Evolutionary conservation across 1,140 invertebrate species (phyloP).

Genomic region (Drosophila arizonae): DNA sequence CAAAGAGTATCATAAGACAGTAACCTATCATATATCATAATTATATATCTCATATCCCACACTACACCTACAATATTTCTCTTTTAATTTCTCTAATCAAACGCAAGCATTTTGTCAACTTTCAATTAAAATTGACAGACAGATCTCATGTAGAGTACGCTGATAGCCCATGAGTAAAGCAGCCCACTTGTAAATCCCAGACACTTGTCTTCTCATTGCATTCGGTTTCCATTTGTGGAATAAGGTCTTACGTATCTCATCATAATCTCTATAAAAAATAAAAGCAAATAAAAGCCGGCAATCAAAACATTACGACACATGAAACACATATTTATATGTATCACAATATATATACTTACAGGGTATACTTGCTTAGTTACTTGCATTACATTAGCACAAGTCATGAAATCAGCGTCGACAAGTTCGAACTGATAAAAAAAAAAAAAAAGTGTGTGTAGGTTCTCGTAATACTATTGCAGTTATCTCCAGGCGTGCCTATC

Average conservation of each 20-base stretch:
- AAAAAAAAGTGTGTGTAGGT: slow-evolving; percentile 13
- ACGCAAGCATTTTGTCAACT: not conserved
- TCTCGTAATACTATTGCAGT: slow-evolving; percentile 53
- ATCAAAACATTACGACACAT: slow-evolving; percentile 13
- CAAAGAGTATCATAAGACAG: no score
- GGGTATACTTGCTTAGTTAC: slow-evolving; percentile 18
- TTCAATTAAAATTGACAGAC: not conserved
- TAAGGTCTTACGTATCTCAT: slow-evolving; percentile 30
- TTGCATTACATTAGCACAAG: slow-evolving; percentile 33
- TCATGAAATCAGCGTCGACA: slow-evolving; percentile 49
- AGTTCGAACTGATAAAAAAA: slow-evolving; percentile 40
- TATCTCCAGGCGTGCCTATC: slow-evolving; percentile 59
- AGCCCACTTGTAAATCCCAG: slow-evolving; percentile 11
- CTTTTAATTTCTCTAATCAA: slow-evolving; percentile 17
- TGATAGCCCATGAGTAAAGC: not conserved
- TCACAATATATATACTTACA: not conserved
- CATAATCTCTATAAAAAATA: slow-evolving; percentile 16
- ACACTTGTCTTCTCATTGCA: not conserved
- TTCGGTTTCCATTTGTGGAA: slow-evolving; percentile 2
- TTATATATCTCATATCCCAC: no score
- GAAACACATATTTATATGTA: not conserved
- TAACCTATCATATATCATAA: no score
- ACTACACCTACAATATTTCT: no score
- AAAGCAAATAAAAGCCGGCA: slow-evolving; percentile 6
- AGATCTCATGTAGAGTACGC: slow-evolving; percentile 2